Evolutionary conservation across 2,797 vertebrate species (phyloP), one percentile per base, ranked within the genome.

Genomic region (Rhadinocentrus ornatus): DNA sequence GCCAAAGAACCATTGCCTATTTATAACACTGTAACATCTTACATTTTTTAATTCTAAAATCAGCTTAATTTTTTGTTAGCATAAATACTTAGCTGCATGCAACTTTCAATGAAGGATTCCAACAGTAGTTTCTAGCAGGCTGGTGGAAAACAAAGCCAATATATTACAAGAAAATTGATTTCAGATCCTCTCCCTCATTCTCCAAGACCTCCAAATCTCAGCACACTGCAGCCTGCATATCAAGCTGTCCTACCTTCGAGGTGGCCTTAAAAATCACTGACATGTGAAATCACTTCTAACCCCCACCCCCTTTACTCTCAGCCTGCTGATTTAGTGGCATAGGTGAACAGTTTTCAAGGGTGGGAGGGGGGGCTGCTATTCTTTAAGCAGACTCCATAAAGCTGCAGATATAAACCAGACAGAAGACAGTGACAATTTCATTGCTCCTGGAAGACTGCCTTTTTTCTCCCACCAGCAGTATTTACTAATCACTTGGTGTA

Each of bases 251-350:
- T 60, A 18, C 48, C 73, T 79, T 67, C 58, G 24, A 62, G 69
- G 81, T 69, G 79, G 83, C 84, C 86, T 87, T 88, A 82, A 89
- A 72, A 90, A 89, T 74, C 81, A 86, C 69, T 85, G 83, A 83
- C 78, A 84, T 83, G 82, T 88, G 74, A 91, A 89, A 91, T 85
- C 69, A 64, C 80, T 83, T 77, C 82, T 87, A 86, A 82, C 76
- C 39, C 37, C 26, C 34, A 8, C 13, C 27, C 35, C 37, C 18
- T n/a, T 34, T 44, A 32, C 41, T 57, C 41, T 24, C 60, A 50
- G 41, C 56, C 41, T n/a, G 8, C 59, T 65, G 82, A 76, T 76
- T 83, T 78, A 71, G 64, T 70, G 63, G 41, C 66, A 50, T 2
- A 52, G 60, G 37, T 70, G 71, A n/a, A 13, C 59, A 57, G 59